phyloP scores from a whole-genome alignment of 2,113 vertebrate genomes.

The Hystrix brachyura region DNA sequence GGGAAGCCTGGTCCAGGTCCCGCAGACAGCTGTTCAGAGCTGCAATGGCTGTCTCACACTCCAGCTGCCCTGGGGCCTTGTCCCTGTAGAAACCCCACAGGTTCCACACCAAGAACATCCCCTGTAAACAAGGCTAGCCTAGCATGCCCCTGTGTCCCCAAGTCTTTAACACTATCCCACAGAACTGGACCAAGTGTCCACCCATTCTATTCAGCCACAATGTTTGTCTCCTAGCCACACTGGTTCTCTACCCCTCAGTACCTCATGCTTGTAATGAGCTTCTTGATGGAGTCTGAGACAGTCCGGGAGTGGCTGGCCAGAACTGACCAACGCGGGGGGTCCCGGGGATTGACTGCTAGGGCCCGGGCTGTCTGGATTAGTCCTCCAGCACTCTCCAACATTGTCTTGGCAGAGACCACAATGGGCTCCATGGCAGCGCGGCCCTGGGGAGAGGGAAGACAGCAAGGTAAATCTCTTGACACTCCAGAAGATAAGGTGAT shows the following conservation, averaged over 20 bases:
- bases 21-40: slow-evolving; percentile 95
- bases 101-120: slow-evolving; percentile 30
- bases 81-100: slow-evolving; percentile 89
- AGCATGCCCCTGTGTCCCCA: neutral
- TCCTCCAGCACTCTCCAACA: slow-evolving; percentile 97
- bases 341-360: slow-evolving; percentile 97
- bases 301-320: slow-evolving; percentile 97
- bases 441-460: slow-evolving; percentile 88
- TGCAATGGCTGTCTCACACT: slow-evolving; percentile 97
- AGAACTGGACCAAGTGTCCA: neutral
- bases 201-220: neutral
- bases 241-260: slow-evolving; percentile 70
- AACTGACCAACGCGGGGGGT: slow-evolving; percentile 97
- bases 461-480: neutral
- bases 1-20: slow-evolving; percentile 97
- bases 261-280: slow-evolving; percentile 99
- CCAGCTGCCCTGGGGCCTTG: slow-evolving; percentile 97
- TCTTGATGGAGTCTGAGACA: slow-evolving; percentile 98
- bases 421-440: slow-evolving; percentile 97
- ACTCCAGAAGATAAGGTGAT: neutral
- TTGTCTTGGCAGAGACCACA: slow-evolving; percentile 93
- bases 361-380: slow-evolving; percentile 97
- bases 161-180: neutral
- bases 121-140: neutral
- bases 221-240: neutral